Evolutionary conservation across 2,888 invertebrate genomes (phyloP), one percentile per base, ranked within the genome.

Genomic region (Papilio protenor): DNA sequence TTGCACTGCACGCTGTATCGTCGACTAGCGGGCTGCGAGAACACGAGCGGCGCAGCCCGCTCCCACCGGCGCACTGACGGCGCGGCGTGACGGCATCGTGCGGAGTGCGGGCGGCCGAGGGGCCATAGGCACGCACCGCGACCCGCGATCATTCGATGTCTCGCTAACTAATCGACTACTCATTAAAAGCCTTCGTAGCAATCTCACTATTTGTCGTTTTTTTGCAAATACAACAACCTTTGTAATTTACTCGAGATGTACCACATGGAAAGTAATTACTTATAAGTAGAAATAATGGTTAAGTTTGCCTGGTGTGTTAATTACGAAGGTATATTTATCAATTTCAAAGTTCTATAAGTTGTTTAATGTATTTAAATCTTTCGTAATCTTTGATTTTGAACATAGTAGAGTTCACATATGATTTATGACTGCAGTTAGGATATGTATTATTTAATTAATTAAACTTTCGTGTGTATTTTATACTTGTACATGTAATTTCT

Each of bases 1-100:
- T 96, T 96, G 96, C 95, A 95, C 94, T 89, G 88, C 90, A 93
- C 92, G 91, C 92, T 91, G 85, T 89, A 90, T 88, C 86, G 86
- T 84, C 88, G 91, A 88, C 87, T 90, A 89, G 94, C 94, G 93
- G 93, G 94, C 94, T 92, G 94, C 94, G 92, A 87, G 84, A 83
- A 87, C 82, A 90, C 89, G 86, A 89, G 88, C 89, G 88, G 87
- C 90, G 90, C 90, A 90, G 90, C 91, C 90, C 91, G 90, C 91
- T 88, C 88, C 91, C 89, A 89, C 88, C 90, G 90, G 90, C 92
- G 88, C 90, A 91, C 92, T 91, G 88, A 83, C 88, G 88, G 79
- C 45, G 70, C 66, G 73, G 75, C 73, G 73, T 73, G 71, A 77
- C 74, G 73, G 71, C 77, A 76, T 14, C 61, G 61, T 27, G 61